Evolutionary conservation across 1,140 invertebrate species (phyloP), one percentile per base, ranked within the genome.

Genomic region (Agraylea sexmaculata): DNA sequence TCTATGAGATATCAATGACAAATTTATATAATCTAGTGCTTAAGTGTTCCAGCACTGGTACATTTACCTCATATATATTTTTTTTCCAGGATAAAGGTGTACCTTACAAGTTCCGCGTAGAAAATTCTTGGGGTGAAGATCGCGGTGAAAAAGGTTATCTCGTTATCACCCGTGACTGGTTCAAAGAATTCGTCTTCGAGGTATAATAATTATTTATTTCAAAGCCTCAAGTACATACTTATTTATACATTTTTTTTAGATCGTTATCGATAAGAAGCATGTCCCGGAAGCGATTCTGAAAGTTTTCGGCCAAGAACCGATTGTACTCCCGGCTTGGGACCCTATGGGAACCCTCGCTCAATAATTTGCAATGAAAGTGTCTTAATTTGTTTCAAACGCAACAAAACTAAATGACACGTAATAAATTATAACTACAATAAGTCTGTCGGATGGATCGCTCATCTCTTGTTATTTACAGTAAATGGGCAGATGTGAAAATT

Each of bases 71-170:
- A n/a, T n/a, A n/a, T n/a, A n/a, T n/a, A n/a, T 42, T 34, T 8
- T 45, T 64, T 35, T 50, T 67, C 35, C 55, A 84, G 79, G 68
- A 73, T 16, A 59, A 74, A 13, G 76, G 70, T 11, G 68, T 76
- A 36, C 69, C 81, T 2, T 64, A 64, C 1, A 88, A 87, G 55
- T 78, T 86, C 60, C 72, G 87, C 21, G 83, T 90, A 6, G 87
- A 92, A 62, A 93, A 93, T 64, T 90, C 86, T 0, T 90, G 88
- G 80, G 86, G 88, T 33, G 85, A 89, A 45, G 86, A 91, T 44
- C 71, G 80, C 33, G 85, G 84, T 19, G 84, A 89, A 39, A 90
- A 91, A 53, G 88, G 88, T 5, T 92, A 89, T 54, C 55, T 89
- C 12, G 60, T 87, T 4, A 80, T 91, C 73, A 80, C 80, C 3